These are phyloP conservation scores for Psilopogon haemacephalus DNA, from an alignment of 2,113 vertebrate genomes.

Conservation along the genomic window DNA sequence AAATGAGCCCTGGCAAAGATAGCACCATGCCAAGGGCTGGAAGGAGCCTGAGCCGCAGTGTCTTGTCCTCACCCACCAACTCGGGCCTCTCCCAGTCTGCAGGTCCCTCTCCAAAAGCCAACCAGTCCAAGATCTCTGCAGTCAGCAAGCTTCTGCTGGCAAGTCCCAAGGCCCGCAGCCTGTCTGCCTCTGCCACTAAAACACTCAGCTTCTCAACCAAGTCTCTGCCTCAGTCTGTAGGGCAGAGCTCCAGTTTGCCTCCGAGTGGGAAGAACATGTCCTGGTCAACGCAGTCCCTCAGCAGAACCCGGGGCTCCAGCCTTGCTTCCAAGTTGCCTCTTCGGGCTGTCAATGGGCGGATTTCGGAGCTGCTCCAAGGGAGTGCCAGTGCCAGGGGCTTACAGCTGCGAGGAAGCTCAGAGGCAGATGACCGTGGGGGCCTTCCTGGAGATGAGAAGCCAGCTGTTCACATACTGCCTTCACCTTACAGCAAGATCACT, in stretches of 20 bases:
- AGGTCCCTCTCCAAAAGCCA: slow-evolving; percentile 84
- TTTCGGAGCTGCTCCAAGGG: slow-evolving; percentile 93
- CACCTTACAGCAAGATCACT: slow-evolving; percentile 97
- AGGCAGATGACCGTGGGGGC: slow-evolving; percentile 68
- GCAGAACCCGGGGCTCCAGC: slow-evolving; percentile 84
- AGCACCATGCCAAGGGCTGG: slow-evolving; percentile 89
- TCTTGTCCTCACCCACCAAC: slow-evolving; percentile 79
- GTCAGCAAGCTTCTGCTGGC: slow-evolving; percentile 95
- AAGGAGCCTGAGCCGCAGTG: slow-evolving; percentile 83
- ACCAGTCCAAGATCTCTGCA: slow-evolving; percentile 91
- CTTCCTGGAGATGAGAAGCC: slow-evolving; percentile 77
- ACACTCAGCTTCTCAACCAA: slow-evolving; percentile 96
- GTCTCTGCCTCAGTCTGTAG: slow-evolving; percentile 88
- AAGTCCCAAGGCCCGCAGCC: slow-evolving; percentile 88
- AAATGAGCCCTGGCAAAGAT: slow-evolving; percentile 80
- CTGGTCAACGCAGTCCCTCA: slow-evolving; percentile 96
- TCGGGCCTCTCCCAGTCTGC: slow-evolving; percentile 63
- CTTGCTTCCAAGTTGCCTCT: slow-evolving; percentile 89
- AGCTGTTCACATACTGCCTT: slow-evolving; percentile 85
- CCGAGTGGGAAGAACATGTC: slow-evolving; percentile 86
- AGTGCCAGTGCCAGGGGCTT: slow-evolving; percentile 71
- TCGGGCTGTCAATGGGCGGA: slow-evolving; percentile 89
- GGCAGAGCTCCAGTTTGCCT: slow-evolving; percentile 87
- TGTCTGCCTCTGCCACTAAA: slow-evolving; percentile 91
- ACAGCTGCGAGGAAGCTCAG: slow-evolving; percentile 61